phyloP scores from a whole-genome alignment of 2,113 vertebrate genomes.

The Notarius quadriscutis region DNA sequence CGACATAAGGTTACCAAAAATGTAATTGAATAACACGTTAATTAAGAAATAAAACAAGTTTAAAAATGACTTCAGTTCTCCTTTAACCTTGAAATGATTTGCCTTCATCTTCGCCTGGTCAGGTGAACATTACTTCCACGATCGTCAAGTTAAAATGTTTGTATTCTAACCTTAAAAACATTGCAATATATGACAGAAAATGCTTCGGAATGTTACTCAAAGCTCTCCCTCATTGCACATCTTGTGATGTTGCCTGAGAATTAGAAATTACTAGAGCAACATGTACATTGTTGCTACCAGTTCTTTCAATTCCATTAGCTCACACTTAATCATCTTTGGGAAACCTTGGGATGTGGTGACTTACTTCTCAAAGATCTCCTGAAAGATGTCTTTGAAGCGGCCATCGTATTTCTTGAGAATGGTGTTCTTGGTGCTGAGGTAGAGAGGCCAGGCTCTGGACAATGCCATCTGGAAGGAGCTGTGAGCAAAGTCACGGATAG shows the following conservation, averaged over 20 bases:
- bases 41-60: no score
- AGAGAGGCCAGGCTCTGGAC: slow-evolving; percentile 86
- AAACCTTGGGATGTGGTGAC: neutral
- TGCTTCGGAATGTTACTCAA: no score
- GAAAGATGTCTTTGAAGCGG: slow-evolving; percentile 97
- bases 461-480: slow-evolving; percentile 97
- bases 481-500: slow-evolving; percentile 94
- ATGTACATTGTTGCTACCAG: neutral
- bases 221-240: no score
- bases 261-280: neutral
- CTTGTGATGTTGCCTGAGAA: neutral
- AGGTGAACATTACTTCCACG: neutral
- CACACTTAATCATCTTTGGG: neutral
- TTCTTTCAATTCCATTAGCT: neutral
- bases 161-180: no score
- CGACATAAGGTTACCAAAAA: no score
- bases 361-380: slow-evolving; percentile 98
- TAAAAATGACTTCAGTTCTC: no score
- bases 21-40: no score
- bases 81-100: neutral
- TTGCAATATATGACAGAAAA: no score
- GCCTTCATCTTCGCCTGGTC: neutral
- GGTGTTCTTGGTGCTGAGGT: slow-evolving; percentile 99
- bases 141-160: no score
- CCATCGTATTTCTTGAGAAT: slow-evolving; percentile 97